These are phyloP conservation scores for Cryptocheilus praepositus DNA, from an alignment of 2,888 invertebrate genomes.

Conservation along the genomic window DNA sequence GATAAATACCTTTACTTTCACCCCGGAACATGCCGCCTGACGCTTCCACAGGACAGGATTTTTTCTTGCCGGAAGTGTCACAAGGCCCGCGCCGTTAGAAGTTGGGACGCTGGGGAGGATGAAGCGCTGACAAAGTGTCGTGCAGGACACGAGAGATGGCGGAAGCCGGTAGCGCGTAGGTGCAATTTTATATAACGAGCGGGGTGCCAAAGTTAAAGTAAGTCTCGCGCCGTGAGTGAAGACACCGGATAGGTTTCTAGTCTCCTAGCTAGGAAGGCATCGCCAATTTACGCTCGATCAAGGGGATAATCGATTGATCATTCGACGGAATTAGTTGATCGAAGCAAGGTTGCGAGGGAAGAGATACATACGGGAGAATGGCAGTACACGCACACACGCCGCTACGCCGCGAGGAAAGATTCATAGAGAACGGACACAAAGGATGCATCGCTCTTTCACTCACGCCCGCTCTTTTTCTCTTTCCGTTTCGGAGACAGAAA, in stretches of 20 bases:
- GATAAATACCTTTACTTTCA: too few species aligned
- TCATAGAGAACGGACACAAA: slow-evolving; percentile 18
- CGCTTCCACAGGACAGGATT: too few species aligned
- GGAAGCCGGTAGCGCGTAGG: slow-evolving; percentile 2
- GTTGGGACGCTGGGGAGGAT: neutral
- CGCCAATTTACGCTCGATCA: slow-evolving; percentile 62
- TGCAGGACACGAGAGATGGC: neutral
- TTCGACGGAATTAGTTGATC: slow-evolving; percentile 58
- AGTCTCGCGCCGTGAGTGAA: slow-evolving; percentile 22
- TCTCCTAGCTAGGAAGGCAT: slow-evolving; percentile 27
- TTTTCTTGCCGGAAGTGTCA: slow-evolving; percentile 5
- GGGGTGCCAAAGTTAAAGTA: slow-evolving; percentile 21
- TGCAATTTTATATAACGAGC: slow-evolving; percentile 10
- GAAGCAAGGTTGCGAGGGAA: slow-evolving; percentile 14
- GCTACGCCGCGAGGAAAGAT: slow-evolving; percentile 12
- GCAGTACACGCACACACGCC: slow-evolving; percentile 14
- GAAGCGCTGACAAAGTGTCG: neutral
- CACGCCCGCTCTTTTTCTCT: slow-evolving; percentile 12
- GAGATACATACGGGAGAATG: slow-evolving; percentile 7
- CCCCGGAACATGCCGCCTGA: too few species aligned
- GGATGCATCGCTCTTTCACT: slow-evolving; percentile 17
- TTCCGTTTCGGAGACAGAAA: slow-evolving; percentile 14
- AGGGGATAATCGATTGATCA: slow-evolving; percentile 71
- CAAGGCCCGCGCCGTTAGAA: slow-evolving; percentile 8
- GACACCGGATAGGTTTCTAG: slow-evolving; percentile 3